Base-by-base conservation (phyloP, 2,113 vertebrate species). In the Centropristis striata region DNA sequence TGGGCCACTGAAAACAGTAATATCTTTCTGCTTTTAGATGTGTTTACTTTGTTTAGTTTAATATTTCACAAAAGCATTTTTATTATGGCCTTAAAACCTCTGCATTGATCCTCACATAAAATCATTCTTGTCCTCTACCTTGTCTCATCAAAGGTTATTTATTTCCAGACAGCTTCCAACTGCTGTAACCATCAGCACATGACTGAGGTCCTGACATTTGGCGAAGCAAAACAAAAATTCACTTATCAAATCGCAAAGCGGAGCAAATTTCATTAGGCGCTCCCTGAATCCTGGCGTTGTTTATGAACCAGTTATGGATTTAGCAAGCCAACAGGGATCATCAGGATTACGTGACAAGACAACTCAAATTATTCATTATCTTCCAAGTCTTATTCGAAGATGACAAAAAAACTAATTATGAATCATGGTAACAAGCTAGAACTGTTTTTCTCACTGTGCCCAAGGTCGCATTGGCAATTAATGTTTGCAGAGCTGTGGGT, bases 401-500 rank as follows among this genome's bases (percentile, higher is more conserved):
- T 79, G 54, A 80, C 64, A 81, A 82, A 70, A 71, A 90, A 83
- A 51, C 61, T 75, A 80, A 92, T 89, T 85, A 89, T 63, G 78
- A 92, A 92, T 88, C 76, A 74, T 46, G 44, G 81, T 84, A 90
- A 91, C 84, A 81, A 81, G 61, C 57, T 60, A 69, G 55, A 90
- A 63, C 42, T 85, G 83, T 88, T 92, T 86, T 82, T 68, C 81
- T 86, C 41, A 28, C 42, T 78, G 71, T 53, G 78, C 81, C 84
- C 90, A 90, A 90, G 88, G 90, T 88, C 75, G 64, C 71, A 37
- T 76, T 21, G 44, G 67, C 86, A 92, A 91, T 91, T 90, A 90
- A 79, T 76, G 72, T 90, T 81, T 90, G 82, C 55, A 79, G 75
- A 85, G 72, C 70, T 51, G 87, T 83, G 67, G 80, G 75, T 83